Conservation (phyloP, 1,140 invertebrate species). For the Drosophila ficusphila region DNA sequence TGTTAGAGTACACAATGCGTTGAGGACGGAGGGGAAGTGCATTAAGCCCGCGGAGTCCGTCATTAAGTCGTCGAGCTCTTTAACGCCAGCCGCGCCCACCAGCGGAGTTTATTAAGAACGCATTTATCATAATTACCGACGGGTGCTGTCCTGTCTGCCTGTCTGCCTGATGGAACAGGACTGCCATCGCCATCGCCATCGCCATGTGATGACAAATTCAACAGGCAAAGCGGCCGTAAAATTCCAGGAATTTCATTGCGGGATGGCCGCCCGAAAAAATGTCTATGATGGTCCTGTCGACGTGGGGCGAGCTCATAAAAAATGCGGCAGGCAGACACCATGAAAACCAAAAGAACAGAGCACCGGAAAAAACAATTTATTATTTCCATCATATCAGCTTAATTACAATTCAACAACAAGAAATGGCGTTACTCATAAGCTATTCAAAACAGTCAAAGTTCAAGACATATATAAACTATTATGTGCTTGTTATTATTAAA, state of each 20-base stretch:
- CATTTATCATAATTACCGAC: constrained; percentile 77
- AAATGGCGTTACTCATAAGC: too few species aligned
- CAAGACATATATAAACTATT: too few species aligned
- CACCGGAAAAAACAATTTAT: not conserved
- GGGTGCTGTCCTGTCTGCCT: constrained; percentile 1
- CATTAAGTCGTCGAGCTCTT: constrained; percentile 10
- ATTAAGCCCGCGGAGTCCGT: constrained; percentile 46
- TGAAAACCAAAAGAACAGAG: not conserved
- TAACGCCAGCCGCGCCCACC: constrained; percentile 24
- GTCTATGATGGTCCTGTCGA: constrained; percentile 45
- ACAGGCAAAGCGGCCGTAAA: constrained; percentile 55
- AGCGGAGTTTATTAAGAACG: constrained; percentile 61
- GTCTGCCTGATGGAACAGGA: constrained; percentile 1
- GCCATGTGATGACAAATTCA: constrained; percentile 54
- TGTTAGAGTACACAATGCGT: constrained; percentile 19
- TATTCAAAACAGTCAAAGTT: too few species aligned
- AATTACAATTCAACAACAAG: too few species aligned
- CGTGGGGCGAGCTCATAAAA: constrained; percentile 59
- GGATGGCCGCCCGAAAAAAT: constrained; percentile 50
- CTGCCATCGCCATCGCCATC: constrained; percentile 5
- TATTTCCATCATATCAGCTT: not conserved
- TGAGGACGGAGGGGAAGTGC: constrained; percentile 52
- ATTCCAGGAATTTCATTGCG: constrained; percentile 66
- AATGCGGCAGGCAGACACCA: constrained; percentile 43
- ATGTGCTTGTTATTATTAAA: too few species aligned